Evolutionary conservation across 1,140 invertebrate species (phyloP), one percentile per base, ranked within the genome.

Genomic region (Penaeus vannamei): DNA sequence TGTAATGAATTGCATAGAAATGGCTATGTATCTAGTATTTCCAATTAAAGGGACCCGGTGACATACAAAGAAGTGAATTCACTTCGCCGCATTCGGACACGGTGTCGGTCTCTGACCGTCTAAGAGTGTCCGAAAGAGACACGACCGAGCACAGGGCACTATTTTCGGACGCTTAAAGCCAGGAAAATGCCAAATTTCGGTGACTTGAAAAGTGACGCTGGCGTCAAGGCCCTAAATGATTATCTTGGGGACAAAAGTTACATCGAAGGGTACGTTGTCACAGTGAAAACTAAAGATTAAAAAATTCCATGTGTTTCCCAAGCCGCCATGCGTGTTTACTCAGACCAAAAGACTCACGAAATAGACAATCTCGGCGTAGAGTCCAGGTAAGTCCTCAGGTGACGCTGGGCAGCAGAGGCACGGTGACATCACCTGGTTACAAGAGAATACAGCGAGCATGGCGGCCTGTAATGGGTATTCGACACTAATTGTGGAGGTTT

Each of bases 201-300:
- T 61, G 84, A 89, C 61, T 32, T 89, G 36, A 84, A 79, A 60
- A 66, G 59, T 26, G 72, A 85, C 20, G 60, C 22, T 84, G 87
- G 87, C 60, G 82, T 89, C 7, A 76, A 89, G 29, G 69, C 87
- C 69, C 87, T 89, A 10, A 66, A 89, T 53, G 87, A 84, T 19
- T 80, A 89, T 42, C 32, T 89, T 22, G 87, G 87, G 19, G 87
- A 89, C 82, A 77, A 79, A 29, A 89, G 87, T 60, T 89, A 89
- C 82, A 79, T 89, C 17, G 87, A 89, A 80, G 87, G 87, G 87
- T 89, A 46, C 77, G 87, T 81, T 26, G 61, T 19, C 46, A 36
- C 20, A 42, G 32, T 61, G 53, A 29, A 14, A 17, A 17, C 42
- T 26, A 64, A 5, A 46, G 22, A 29, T 42, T 36, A 42, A 69